Evolutionary conservation across 1,140 invertebrate genomes (phyloP).

Genomic region (Drosophila sucinea): DNA sequence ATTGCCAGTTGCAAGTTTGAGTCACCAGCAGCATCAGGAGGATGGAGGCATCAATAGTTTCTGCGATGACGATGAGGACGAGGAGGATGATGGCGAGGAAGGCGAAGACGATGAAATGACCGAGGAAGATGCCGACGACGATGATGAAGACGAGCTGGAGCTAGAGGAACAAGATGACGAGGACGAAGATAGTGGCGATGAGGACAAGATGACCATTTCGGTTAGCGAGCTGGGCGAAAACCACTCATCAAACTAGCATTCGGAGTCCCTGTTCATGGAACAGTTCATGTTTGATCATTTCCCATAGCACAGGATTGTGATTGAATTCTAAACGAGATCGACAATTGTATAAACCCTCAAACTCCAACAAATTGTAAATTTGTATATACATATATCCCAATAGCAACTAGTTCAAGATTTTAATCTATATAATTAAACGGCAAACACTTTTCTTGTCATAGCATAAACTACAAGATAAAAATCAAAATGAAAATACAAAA

Average conservation of each 20-base stretch:
- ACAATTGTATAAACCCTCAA: background rate
- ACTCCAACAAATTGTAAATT: background rate
- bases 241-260: constrained; percentile 82
- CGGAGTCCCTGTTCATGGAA: constrained; percentile 82
- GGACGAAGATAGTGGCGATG: constrained; percentile 86
- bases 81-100: constrained; percentile 83
- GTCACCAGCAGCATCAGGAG: constrained; percentile 19
- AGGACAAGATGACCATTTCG: constrained; percentile 89
- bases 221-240: constrained; percentile 83
- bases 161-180: constrained; percentile 84
- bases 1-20: constrained; percentile 29
- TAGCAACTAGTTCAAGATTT: no score
- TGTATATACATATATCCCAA: background rate
- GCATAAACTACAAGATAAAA: background rate
- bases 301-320: constrained; percentile 50
- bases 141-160: constrained; percentile 83
- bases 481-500: constrained; percentile 2
- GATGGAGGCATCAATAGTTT: constrained; percentile 84
- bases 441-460: background rate
- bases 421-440: no score
- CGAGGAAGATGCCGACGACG: constrained; percentile 83
- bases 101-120: constrained; percentile 77
- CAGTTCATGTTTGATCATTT: constrained; percentile 81
- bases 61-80: constrained; percentile 84
- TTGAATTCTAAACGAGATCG: background rate